Base-by-base conservation (phyloP, 2,113 vertebrate genomes). In the Colius striatus region DNA sequence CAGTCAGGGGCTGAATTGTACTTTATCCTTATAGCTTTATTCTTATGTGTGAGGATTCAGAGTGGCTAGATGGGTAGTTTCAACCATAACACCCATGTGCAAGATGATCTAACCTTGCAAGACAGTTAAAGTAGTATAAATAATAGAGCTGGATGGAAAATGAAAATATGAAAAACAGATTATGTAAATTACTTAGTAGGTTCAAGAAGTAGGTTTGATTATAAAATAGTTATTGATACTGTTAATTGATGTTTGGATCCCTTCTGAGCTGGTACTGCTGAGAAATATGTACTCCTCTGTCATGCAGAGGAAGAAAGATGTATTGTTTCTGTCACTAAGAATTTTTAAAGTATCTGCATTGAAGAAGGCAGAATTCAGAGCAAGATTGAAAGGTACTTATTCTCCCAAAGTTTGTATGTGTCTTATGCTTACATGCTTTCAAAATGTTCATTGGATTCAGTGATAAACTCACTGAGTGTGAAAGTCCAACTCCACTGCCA, bases 61-160 rank as follows among this genome's bases (percentile, higher is more conserved):
- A 20, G 23, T 70, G 36, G 4, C 26, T 20, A 62, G 41, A 58
- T 45, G 21, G 50, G 5, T 60, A 48, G 4, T 73, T 87, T 70
- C 32, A 57, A 1, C 41, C 2, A 0, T 41, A 58, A 26, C 3
- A 71, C 5, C 14, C 9, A 11, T 1, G 1, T 43, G 43, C 10
- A 29, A 82, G n/a, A 29, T 54, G n/a, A 58, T 66, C 47, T 54
- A 78, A 78, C 48, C 25, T 34, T 71, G 53, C 14, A 50, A 58
- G 19, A 12, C 13, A 34, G 9, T 86, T 30, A 66, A 66, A 16
- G 30, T 38, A 47, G 13, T 32, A 21, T 41, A 41, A 62, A 41
- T 66, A 45, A 51, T 27, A 74, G 47, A 66, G 11, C 30, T 88
- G 36, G 9, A 79, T 55, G 48, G 13, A 72, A 88, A 78, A 76